A percentile compares a stretch with the other conserved stretches of the same genome.
These are phyloP conservation scores for Genyomyrus donnyi DNA, from an alignment of 2,113 vertebrate species.

Conservation along the genomic window DNA sequence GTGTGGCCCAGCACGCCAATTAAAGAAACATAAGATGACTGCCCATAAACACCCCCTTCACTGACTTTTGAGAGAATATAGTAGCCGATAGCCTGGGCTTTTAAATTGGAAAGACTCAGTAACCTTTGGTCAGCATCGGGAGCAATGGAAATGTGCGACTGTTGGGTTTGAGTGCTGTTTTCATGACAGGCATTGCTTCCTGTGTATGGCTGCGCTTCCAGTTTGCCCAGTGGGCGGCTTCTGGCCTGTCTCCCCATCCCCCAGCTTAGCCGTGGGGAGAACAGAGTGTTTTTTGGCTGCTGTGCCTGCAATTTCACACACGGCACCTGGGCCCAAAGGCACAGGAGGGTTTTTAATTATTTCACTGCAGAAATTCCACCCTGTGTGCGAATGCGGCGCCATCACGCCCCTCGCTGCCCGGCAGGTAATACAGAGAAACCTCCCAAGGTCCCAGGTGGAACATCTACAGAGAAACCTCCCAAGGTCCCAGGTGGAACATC, in stretches of 20 bases:
- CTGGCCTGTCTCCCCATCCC: slow-evolving; percentile 23
- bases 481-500: too few relatives aligned
- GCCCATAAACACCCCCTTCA: background rate
- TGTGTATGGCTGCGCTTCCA: slow-evolving; percentile 15
- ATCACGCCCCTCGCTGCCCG: background rate
- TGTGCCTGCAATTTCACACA: background rate
- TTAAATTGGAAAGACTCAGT: background rate
- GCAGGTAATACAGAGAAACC: background rate
- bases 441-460: background rate
- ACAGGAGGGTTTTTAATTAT: background rate
- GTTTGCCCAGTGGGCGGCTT: slow-evolving; percentile 21
- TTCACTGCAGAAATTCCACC: background rate
- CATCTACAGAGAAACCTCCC: too few relatives aligned
- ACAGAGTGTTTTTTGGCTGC: background rate
- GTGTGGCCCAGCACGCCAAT: background rate
- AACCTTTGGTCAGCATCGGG: background rate
- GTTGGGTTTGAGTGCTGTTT: background rate
- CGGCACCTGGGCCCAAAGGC: background rate
- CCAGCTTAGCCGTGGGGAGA: slow-evolving; percentile 15
- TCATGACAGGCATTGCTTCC: background rate
- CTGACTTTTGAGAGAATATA: background rate
- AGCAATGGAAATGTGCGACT: background rate
- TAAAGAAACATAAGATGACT: background rate
- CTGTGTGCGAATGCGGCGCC: background rate
- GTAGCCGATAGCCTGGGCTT: background rate